phyloP scores from a whole-genome alignment of 2,888 invertebrate genomes.

The Nebria salina region DNA sequence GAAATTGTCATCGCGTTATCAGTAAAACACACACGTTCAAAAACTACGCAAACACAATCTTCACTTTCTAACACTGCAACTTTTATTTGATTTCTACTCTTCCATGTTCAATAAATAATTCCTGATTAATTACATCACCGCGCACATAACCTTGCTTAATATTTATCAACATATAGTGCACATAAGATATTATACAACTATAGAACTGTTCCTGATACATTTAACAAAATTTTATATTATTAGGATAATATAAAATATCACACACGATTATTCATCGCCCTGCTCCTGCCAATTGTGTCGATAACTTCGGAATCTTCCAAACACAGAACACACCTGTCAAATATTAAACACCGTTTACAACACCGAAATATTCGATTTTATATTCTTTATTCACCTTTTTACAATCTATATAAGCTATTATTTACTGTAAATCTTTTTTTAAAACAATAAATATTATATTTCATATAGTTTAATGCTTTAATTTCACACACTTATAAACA shows the following conservation, averaged over 20 bases:
- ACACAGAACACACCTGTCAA: constrained; percentile 34
- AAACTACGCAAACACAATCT: constrained; percentile 30
- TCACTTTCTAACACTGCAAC: constrained; percentile 33
- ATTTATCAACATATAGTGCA: constrained; percentile 9
- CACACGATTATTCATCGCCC: constrained; percentile 27
- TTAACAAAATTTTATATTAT: constrained; percentile 24
- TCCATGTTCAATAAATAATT: constrained; percentile 33
- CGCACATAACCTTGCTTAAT: constrained; percentile 37
- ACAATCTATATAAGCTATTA: neutral
- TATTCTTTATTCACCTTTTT: neutral
- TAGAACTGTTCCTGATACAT: constrained; percentile 10
- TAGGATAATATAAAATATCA: constrained; percentile 32
- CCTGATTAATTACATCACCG: constrained; percentile 44
- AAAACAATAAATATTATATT: neutral
- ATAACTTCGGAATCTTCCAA: constrained; percentile 31
- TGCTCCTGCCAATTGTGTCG: constrained; percentile 41
- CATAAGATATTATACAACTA: constrained; percentile 16
- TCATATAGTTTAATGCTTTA: neutral
- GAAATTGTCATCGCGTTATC: constrained; percentile 34
- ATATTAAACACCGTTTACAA: constrained; percentile 16
- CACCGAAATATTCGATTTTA: neutral
- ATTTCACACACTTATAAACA: neutral
- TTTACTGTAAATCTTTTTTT: neutral
- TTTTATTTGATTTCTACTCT: constrained; percentile 36
- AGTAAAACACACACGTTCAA: constrained; percentile 38